Base-by-base conservation (phyloP, 1,140 invertebrate genomes). In the Trachymyrmex septentrionalis region DNA sequence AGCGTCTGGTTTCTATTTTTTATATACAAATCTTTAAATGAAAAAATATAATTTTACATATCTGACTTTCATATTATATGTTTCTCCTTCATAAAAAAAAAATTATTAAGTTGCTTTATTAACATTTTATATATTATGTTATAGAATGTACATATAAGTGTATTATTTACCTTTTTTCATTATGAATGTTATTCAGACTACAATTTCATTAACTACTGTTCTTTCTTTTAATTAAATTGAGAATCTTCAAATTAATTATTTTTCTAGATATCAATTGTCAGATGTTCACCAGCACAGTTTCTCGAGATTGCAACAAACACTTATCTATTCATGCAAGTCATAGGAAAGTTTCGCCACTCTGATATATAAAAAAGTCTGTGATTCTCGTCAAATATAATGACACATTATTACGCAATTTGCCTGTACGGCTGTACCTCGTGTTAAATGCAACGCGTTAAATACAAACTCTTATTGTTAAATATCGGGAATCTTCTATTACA, bases 361-460 rank as follows among this genome's bases (percentile, higher is more conserved):
- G 21, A 67, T 63, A 24, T 63, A 27, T 34, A n/a, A 38, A 38
- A 1, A 38, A 38, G 19, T 81, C 63, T 30, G 16, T 44, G 16
- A 48, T 81, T 57, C 21, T 44, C 21, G 14, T 81, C 27, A 80
- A 80, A 55, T 30, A 7, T 80, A 69, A 55, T 69, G 4, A 7
- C 30, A 9, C 3, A 16, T 55, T 44, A 38, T 78, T 3, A 16
- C 9, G 7, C 53, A 14, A 69, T 9, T 3, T 44, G 16, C 44
- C 50, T 9, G 9, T 30, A n/a, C 19, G 48, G n/a, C 0, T 61
- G 38, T 76, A 48, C 4, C 4, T 16, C 44, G 21, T 3, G 61
- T 53, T 34, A 55, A 9, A 80, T 44, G 19, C n/a, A 53, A 34
- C 19, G 9, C 7, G 14, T 67, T 24, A 14, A 24, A 16, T n/a